Base-by-base conservation (phyloP, 64 coral and sea anemone genomes). In the Platygyra sinensis region DNA sequence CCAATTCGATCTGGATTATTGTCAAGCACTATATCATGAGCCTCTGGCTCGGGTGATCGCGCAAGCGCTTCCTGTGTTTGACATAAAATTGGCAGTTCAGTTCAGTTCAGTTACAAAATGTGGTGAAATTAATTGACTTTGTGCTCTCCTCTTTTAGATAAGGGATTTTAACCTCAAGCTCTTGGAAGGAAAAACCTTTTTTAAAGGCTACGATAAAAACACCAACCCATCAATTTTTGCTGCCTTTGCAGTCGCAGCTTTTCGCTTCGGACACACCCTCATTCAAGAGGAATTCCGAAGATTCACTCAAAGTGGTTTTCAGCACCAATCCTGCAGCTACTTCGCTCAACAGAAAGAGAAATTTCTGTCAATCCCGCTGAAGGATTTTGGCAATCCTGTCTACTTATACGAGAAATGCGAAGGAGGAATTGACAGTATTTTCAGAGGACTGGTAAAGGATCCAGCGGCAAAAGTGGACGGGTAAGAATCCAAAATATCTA, bases 211-310 rank as follows among this genome's bases (percentile, higher is more conserved):
- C 73, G 13, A 82, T 18, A 1, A 18, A 8, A 69, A 0, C 0
- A 9, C 80, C 0, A n/a, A 94, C 62, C 52, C 93, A 30, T 51
- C 60, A 38, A 85, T 94, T 3, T 78, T 28, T 39, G 78, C 83
- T 12, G n/a, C 72, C 20, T 94, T 94, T 60, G 60, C 87, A 12
- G 67, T 59, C 6, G 87, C 93, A n/a, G 88, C 93, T 20, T 94
- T 80, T 78, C 93, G 93, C 36, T 90, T 94, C 52, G 93, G 93
- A 0, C 93, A 94, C 63, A 90, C 73, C 22, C 65, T 94, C 73
- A 52, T 94, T n/a, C 87, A 39, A 46, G 72, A 71, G 17, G 16
- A 50, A 16, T 83, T 85, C 38, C 22, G 7, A 8, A 62, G 81
- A 12, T 67, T 72, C 7, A 71, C 10, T 52, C 63, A 85, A 38